Conservation (phyloP, 1,140 invertebrate genomes). For the Atopsyche davidsoni region DNA sequence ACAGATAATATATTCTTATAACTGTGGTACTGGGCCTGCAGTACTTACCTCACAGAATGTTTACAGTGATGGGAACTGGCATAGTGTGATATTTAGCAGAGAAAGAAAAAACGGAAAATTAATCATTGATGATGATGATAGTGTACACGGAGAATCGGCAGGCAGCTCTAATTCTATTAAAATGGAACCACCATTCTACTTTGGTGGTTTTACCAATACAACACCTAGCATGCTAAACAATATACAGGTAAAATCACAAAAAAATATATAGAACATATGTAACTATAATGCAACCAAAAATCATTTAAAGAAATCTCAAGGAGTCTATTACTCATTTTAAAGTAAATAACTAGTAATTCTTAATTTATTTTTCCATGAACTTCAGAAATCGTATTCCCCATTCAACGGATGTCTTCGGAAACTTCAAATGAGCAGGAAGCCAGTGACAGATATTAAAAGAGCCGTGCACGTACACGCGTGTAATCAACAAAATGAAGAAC, state of each 20-base stretch:
- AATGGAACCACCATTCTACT: conserved; percentile 64
- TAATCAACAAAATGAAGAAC: conserved; percentile 69
- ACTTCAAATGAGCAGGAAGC: conserved; percentile 64
- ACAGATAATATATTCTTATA: conserved; percentile 63
- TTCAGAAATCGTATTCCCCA: conserved; percentile 45
- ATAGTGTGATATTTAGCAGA: conserved; percentile 62
- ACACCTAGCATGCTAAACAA: conserved; percentile 31
- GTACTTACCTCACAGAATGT: conserved; percentile 49
- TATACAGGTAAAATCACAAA: conserved; percentile 30
- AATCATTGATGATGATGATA: conserved; percentile 58
- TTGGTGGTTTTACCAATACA: conserved; percentile 60
- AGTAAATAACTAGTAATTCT: too few species aligned
- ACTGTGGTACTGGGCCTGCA: conserved; percentile 65
- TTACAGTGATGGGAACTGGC: conserved; percentile 85
- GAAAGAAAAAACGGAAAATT: conserved; percentile 55
- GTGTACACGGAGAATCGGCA: conserved; percentile 49
- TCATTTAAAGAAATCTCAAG: too few species aligned
- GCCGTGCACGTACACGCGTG: conserved; percentile 68
- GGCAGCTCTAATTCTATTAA: conserved; percentile 56
- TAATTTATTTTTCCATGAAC: conserved; percentile 16
- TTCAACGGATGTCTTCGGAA: conserved; percentile 87
- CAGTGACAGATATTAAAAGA: conserved; percentile 52
- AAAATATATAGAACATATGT: neutral
- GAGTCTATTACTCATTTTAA: too few species aligned
- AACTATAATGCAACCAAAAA: neutral